A percentile compares a stretch with the other conserved stretches of the same genome.
Conservation (phyloP, 2,797 vertebrate genomes). For the Leucoraja ocellata region DNA sequence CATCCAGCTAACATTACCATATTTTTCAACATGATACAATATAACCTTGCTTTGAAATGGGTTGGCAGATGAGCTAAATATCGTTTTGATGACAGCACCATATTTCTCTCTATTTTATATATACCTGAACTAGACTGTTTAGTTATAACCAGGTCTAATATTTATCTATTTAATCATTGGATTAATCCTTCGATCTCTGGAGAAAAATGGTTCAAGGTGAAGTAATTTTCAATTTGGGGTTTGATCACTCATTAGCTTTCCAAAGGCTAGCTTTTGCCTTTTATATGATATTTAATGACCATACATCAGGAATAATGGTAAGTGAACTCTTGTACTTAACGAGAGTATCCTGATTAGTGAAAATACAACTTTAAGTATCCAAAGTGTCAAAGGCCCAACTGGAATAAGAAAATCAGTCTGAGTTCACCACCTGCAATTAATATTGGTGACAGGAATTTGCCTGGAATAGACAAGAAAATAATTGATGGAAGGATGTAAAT, state of each 20-base stretch:
- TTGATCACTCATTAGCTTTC: not conserved
- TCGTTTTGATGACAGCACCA: not conserved
- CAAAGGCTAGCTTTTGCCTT: not conserved
- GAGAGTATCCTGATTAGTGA: not conserved
- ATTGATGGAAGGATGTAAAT: not conserved
- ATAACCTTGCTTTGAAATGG: not conserved
- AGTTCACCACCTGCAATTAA: not conserved
- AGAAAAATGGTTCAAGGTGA: constrained; percentile 1
- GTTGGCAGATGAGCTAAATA: constrained; percentile 9
- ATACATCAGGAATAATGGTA: not conserved
- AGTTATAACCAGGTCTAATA: constrained; percentile 24
- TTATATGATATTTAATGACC: not conserved
- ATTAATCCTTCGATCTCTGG: not conserved
- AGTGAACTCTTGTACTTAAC: not conserved
- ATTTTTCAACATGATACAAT: not conserved
- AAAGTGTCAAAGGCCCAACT: not conserved
- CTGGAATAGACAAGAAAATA: not conserved
- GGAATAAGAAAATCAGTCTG: not conserved
- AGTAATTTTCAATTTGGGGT: not conserved
- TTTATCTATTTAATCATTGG: constrained; percentile 14
- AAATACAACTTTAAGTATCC: not conserved
- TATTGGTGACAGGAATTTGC: not conserved
- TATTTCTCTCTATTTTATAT: not conserved
- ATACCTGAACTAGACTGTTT: not conserved
- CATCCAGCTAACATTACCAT: constrained; percentile 16